Base-by-base conservation (phyloP, 2,888 invertebrate species). In the Allophyes oxyacanthae region DNA sequence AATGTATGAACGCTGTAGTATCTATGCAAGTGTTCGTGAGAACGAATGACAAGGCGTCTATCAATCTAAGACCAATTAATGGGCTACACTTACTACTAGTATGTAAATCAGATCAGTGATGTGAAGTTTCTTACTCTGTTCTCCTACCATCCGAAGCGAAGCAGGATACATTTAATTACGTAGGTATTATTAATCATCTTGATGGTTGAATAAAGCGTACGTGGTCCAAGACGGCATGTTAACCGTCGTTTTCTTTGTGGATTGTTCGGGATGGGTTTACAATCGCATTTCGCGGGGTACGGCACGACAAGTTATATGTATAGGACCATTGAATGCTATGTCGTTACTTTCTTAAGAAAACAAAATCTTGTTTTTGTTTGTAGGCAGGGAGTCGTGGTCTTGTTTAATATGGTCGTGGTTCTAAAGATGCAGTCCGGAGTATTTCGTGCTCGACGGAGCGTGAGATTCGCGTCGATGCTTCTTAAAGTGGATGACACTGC, bases 401-500 rank as follows among this genome's bases (percentile, higher is more conserved):
- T 70, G 72, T 81, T 79, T 73, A 77, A 73, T 75, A 75, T 77
- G 73, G 73, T 75, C 67, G 75, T 77, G 71, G 74, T 69, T 66
- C 70, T 70, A 63, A 71, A 72, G 72, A 75, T 77, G 75, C 71
- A 72, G 71, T 66, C 69, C 65, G 61, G 62, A 65, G 71, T 69
- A 64, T 65, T 77, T 76, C 77, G 75, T 77, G 78, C 78, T 69
- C 65, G 64, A 53, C 55, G 37, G 70, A 78, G 74, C 70, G 73
- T 75, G 74, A 71, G 72, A 73, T 75, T 77, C 69, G 79, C 74
- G 64, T 72, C 77, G 53, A 63, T 69, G 76, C 79, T 84, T 75
- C 80, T 83, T 78, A 81, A 75, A 80, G 75, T 77, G 79, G 79
- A 86, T 88, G 87, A 87, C 85, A 85, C 58, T 79, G 87, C 86